Evolutionary conservation across 1,140 invertebrate species (phyloP), one percentile per base, ranked within the genome.

Genomic region (Anastrepha obliqua): DNA sequence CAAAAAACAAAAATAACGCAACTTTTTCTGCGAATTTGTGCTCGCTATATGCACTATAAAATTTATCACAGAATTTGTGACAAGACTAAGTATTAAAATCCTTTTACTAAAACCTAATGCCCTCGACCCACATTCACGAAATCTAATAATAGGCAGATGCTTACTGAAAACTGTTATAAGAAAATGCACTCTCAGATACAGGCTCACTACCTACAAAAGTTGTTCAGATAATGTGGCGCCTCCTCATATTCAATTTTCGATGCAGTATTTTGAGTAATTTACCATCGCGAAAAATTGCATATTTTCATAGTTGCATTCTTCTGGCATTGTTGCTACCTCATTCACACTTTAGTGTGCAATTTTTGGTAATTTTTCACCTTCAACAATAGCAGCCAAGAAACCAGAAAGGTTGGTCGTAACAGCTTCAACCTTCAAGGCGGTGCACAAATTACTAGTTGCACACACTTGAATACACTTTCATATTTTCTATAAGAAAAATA

Each of bases 401-500:
- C 42, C 3, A 13, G 2, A 39, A 67, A 3, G 7, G 39, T 39
- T 42, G 65, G 39, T 67, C 0, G 42, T 17, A 74, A 39, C 11
- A 17, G 42, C 67, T 17, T 20, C 42, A 74, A 74, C 67, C 67
- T 70, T 70, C 67, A 11, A 70, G 15, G 39, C 39, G 67, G 3
- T 44, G 67, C 67, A 70, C 39, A 70, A 70, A 70, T 70, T 70
- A 44, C 39, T 70, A 70, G 39, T 15, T 70, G 67, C 51, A 55
- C 6, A 55, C 51, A 55, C 51, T 29, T 29, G 29, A 29, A 29
- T 29, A 55, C 51, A 55, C 51, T 55, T 55, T 55, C 51, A 55
- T 2, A 55, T 55, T 8, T 8, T 55, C 6, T 55, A 55, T 8
- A 55, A 1, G 51, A 55, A 55, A 55, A 55, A 62, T 62, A n/a